Conservation (phyloP, 2,113 vertebrate species). For the Salvelinus fontinalis region DNA sequence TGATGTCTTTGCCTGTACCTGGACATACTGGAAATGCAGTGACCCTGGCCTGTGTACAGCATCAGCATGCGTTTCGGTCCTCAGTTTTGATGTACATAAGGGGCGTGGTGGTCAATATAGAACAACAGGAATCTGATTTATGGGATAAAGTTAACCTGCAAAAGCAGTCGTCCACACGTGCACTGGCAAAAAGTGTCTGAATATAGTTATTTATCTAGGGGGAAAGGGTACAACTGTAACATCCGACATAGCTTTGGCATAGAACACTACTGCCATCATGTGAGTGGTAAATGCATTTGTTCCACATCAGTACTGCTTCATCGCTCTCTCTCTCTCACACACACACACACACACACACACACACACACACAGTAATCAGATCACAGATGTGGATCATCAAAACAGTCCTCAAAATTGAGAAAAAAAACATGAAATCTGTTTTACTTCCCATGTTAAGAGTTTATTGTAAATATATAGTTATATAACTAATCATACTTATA, state of each 20-base stretch:
- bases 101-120: neutral
- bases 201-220: too few species aligned
- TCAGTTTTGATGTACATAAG: neutral
- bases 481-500: slow-evolving; percentile 64
- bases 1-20: too few species aligned
- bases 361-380: neutral
- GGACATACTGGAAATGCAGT: neutral
- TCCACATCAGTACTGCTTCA: neutral
- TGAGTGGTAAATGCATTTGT: slow-evolving; percentile 22
- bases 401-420: neutral
- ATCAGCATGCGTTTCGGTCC: neutral
- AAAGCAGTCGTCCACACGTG: too few species aligned
- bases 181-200: too few species aligned
- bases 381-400: neutral
- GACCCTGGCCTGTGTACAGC: neutral
- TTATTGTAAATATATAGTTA: slow-evolving; percentile 79
- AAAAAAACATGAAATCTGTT: neutral
- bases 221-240: too few species aligned
- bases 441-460: slow-evolving; percentile 58
- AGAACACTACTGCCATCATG: slow-evolving; percentile 50
- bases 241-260: neutral
- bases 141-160: neutral
- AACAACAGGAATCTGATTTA: neutral
- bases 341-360: slow-evolving; percentile 2
- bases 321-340: too few species aligned